phyloP scores from a whole-genome alignment of 2,888 invertebrate genomes.

The Timema cristinae region DNA sequence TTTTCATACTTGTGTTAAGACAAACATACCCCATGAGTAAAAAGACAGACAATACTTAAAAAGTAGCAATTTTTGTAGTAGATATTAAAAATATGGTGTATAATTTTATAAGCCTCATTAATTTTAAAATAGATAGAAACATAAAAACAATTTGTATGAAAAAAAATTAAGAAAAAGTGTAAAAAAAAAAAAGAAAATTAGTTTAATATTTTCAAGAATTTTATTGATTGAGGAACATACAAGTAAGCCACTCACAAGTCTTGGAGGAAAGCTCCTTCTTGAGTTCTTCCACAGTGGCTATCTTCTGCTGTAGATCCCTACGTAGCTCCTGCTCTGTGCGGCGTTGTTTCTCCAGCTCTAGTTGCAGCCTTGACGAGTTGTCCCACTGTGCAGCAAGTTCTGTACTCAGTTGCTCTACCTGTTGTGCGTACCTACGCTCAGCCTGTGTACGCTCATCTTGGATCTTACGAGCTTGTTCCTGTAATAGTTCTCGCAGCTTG shows the following conservation, averaged over 20 bases:
- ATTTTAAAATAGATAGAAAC: too few relatives aligned
- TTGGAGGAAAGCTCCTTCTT: slow-evolving; percentile 76
- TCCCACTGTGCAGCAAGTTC: slow-evolving; percentile 80
- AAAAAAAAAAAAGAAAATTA: too few relatives aligned
- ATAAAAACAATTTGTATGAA: too few relatives aligned
- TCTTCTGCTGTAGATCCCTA: slow-evolving; percentile 72
- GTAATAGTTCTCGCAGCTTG: slow-evolving; percentile 68
- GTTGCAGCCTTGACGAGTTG: slow-evolving; percentile 66
- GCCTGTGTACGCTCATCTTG: slow-evolving; percentile 32
- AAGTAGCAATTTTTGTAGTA: too few relatives aligned
- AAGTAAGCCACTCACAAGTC: slow-evolving; percentile 52
- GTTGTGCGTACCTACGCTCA: slow-evolving; percentile 53
- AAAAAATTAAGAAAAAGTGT: too few relatives aligned
- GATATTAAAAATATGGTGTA: too few relatives aligned
- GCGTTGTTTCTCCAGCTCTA: slow-evolving; percentile 75
- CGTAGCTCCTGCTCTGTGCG: slow-evolving; percentile 71
- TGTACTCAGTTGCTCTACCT: slow-evolving; percentile 72
- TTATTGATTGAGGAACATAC: too few relatives aligned
- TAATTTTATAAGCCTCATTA: too few relatives aligned
- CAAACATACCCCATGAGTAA: too few relatives aligned
- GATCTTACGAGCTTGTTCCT: slow-evolving; percentile 57
- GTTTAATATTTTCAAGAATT: too few relatives aligned
- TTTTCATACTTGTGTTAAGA: too few relatives aligned
- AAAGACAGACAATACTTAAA: too few relatives aligned
- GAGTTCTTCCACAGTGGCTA: slow-evolving; percentile 69